These are phyloP conservation scores for Micronycteris hirsuta DNA, from an alignment of 2,113 vertebrate genomes.

Conservation along the genomic window DNA sequence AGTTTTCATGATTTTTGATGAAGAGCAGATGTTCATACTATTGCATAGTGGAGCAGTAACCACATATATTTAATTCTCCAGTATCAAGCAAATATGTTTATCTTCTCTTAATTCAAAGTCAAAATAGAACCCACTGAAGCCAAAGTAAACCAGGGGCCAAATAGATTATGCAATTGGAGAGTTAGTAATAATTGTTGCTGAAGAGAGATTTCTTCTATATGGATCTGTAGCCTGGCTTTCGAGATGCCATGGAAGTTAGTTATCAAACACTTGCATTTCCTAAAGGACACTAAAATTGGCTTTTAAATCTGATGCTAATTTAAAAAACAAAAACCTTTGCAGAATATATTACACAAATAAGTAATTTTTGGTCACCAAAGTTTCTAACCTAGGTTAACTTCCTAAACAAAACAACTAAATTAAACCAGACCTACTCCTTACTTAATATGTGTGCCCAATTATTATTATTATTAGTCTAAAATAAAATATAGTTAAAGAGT, in stretches of 20 bases:
- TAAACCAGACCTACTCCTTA: neutral
- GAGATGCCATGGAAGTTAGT: neutral
- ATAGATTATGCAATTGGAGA: slow-evolving; percentile 21
- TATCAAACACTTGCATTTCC: neutral
- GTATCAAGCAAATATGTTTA: slow-evolving; percentile 37
- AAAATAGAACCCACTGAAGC: slow-evolving; percentile 10
- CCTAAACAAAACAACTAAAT: neutral
- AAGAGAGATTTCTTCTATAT: neutral
- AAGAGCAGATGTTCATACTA: slow-evolving; percentile 47
- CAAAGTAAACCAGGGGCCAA: slow-evolving; percentile 47
- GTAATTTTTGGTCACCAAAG: neutral
- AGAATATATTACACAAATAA: neutral
- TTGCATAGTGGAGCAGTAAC: slow-evolving; percentile 15
- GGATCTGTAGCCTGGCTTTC: slow-evolving; percentile 11
- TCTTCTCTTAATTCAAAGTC: slow-evolving; percentile 42
- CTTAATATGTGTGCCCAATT: neutral
- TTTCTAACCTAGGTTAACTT: neutral
- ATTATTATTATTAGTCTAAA: neutral
- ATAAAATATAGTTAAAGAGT: neutral
- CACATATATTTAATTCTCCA: slow-evolving; percentile 41
- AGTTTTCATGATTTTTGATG: slow-evolving; percentile 55
- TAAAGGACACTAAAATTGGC: neutral
- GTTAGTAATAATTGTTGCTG: slow-evolving; percentile 34
- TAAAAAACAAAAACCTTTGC: neutral
- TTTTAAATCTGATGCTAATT: slow-evolving; percentile 38